phyloP scores from a whole-genome alignment of 2,888 invertebrate genomes.

The Eupeodes latifasciatus region DNA sequence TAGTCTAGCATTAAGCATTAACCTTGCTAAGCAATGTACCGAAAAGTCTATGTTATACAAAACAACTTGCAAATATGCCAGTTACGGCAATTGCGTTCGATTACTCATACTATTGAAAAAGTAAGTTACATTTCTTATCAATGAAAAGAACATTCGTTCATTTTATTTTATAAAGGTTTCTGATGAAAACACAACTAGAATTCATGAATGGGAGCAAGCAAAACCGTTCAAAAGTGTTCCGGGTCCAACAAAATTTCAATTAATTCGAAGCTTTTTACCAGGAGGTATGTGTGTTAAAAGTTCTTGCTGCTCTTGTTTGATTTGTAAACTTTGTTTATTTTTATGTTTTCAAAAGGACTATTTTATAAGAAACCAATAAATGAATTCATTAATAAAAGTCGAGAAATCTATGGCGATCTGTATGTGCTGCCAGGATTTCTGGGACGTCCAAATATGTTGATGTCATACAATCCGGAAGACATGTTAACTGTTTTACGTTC shows the following conservation, averaged over 20 bases:
- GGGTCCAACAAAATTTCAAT: slow-evolving; percentile 79
- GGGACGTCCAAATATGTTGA: slow-evolving; percentile 79
- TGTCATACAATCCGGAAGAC: slow-evolving; percentile 85
- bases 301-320: background rate
- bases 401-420: slow-evolving; percentile 82
- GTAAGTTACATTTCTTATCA: background rate
- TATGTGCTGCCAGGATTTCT: slow-evolving; percentile 82
- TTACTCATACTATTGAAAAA: background rate
- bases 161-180: background rate
- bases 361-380: slow-evolving; percentile 70
- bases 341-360: background rate
- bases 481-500: slow-evolving; percentile 84
- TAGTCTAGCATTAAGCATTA: too few species aligned
- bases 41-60: background rate
- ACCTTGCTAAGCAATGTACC: slow-evolving; percentile 1
- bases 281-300: slow-evolving; percentile 79
- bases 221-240: slow-evolving; percentile 79
- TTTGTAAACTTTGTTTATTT: background rate
- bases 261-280: slow-evolving; percentile 79
- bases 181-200: background rate
- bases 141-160: too few species aligned
- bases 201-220: slow-evolving; percentile 75
- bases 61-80: background rate
- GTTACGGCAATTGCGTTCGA: background rate
- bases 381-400: slow-evolving; percentile 70